phyloP scores from a whole-genome alignment of 2,797 vertebrate genomes.

The Selene dorsalis region DNA sequence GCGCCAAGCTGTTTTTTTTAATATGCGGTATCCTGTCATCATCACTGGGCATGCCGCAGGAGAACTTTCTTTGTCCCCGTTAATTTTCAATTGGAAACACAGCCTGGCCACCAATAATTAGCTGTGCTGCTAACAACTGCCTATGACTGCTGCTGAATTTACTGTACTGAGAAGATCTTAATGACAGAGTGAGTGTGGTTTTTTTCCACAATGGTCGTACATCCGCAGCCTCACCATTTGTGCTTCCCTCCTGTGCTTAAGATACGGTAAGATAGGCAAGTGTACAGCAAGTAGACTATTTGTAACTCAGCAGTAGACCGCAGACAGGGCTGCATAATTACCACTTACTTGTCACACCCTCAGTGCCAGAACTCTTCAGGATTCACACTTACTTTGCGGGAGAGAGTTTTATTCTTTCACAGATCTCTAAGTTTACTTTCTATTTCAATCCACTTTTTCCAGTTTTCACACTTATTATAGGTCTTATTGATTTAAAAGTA shows the following conservation, averaged over 20 bases:
- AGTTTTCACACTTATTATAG: slow-evolving; percentile 24
- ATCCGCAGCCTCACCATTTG: slow-evolving; percentile 47
- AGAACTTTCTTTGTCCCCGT: slow-evolving; percentile 40
- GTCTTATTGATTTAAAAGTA: slow-evolving; percentile 38
- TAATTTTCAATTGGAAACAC: slow-evolving; percentile 62
- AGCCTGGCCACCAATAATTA: slow-evolving; percentile 40
- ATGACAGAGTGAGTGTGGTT: slow-evolving; percentile 51
- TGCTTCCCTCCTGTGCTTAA: slow-evolving; percentile 47
- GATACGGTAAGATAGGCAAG: slow-evolving; percentile 62
- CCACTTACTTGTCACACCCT: slow-evolving; percentile 72
- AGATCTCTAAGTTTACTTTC: slow-evolving; percentile 33
- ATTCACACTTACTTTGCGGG: slow-evolving; percentile 53
- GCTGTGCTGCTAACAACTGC: slow-evolving; percentile 38
- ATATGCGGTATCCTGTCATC: slow-evolving; percentile 43
- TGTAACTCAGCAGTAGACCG: slow-evolving; percentile 72
- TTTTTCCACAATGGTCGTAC: slow-evolving; percentile 22
- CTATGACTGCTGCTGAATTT: slow-evolving; percentile 53
- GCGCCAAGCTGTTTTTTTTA: slow-evolving; percentile 25
- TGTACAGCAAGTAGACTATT: slow-evolving; percentile 69
- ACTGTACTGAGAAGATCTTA: slow-evolving; percentile 48
- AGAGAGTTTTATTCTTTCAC: slow-evolving; percentile 33
- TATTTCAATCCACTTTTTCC: slow-evolving; percentile 25
- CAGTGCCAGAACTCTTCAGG: slow-evolving; percentile 48
- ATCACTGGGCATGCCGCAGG: slow-evolving; percentile 10
- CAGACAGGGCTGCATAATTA: slow-evolving; percentile 78